phyloP scores from a whole-genome alignment of 2,888 invertebrate genomes.

The Macrosiphum euphorbiae region DNA sequence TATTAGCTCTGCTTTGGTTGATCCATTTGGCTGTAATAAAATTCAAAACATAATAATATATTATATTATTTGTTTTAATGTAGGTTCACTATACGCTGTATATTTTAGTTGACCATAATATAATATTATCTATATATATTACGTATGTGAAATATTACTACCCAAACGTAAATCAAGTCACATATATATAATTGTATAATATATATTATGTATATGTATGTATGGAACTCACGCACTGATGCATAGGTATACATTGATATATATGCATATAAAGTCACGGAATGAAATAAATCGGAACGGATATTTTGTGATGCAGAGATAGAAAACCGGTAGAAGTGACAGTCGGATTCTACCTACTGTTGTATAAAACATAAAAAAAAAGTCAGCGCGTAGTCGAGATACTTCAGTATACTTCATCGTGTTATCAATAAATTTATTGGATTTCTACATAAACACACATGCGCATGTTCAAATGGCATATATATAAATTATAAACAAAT shows the following conservation, averaged over 20 bases:
- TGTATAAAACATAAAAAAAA: conserved; percentile 17
- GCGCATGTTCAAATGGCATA: neutral
- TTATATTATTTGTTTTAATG: neutral
- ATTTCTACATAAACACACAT: conserved; percentile 17
- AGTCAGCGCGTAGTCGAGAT: neutral
- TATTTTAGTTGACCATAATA: neutral
- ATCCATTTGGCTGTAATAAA: neutral
- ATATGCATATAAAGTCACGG: neutral
- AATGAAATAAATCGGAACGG: conserved; percentile 24
- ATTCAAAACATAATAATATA: neutral
- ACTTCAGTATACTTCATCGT: neutral
- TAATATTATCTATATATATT: neutral
- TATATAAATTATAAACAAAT: neutral
- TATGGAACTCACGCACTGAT: neutral
- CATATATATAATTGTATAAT: neutral
- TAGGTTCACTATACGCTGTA: neutral
- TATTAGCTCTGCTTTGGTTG: neutral
- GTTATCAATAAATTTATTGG: conserved; percentile 39
- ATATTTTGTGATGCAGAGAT: conserved; percentile 18
- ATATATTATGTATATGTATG: neutral
- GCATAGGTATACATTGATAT: neutral
- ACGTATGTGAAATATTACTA: neutral
- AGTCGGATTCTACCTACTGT: neutral
- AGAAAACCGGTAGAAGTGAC: conserved; percentile 38
- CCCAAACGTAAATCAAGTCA: neutral